These are phyloP conservation scores for Xenopus tropicalis DNA, from an alignment of 2,113 vertebrate genomes.

Conservation along the genomic window DNA sequence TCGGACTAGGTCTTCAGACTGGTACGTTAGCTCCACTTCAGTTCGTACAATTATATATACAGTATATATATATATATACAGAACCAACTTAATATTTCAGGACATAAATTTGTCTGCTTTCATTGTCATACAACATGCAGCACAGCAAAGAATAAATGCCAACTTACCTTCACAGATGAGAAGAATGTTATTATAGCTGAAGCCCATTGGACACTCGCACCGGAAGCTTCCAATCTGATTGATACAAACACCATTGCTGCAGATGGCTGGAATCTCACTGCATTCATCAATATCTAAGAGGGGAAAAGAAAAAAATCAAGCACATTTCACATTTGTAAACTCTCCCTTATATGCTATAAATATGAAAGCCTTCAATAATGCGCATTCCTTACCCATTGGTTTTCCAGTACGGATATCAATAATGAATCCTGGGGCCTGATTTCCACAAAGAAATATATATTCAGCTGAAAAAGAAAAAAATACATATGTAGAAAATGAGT, in stretches of 20 bases:
- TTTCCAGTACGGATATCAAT: conserved; percentile 87
- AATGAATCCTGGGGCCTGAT: conserved; percentile 83
- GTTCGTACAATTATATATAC: no score
- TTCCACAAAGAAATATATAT: conserved; percentile 87
- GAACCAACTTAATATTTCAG: no score
- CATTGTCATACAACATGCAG: no score
- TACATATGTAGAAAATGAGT: no score
- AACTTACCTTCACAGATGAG: conserved; percentile 86
- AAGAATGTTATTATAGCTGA: conserved; percentile 86
- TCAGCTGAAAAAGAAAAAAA: conserved; percentile 62
- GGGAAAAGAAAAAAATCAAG: not conserved
- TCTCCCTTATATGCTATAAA: not conserved
- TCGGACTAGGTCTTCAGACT: no score
- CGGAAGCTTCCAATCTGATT: conserved; percentile 93
- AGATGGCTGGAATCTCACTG: conserved; percentile 84
- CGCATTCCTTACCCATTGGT: conserved; percentile 72
- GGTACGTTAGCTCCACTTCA: no score
- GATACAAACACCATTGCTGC: conserved; percentile 82
- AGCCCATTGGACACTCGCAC: conserved; percentile 88
- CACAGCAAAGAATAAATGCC: no score
- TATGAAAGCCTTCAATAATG: not conserved
- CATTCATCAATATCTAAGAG: conserved; percentile 88
- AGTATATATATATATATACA: no score
- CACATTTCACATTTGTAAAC: no score
- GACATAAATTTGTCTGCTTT: no score